Conservation (phyloP, 2,113 vertebrate genomes). For the Andinoacara biseriatus region DNA sequence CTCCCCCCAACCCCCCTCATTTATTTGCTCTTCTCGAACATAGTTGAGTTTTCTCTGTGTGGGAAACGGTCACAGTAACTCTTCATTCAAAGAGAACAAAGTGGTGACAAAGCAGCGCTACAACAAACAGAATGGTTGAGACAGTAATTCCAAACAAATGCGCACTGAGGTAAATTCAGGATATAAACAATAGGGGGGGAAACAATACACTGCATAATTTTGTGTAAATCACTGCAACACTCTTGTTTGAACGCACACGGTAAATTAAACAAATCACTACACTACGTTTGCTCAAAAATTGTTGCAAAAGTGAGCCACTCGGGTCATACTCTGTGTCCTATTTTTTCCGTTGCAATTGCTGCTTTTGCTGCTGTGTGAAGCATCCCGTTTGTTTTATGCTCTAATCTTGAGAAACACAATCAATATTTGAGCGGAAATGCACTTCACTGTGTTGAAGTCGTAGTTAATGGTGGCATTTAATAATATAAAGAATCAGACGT, state of each 20-base stretch:
- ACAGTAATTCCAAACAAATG: conserved; percentile 53
- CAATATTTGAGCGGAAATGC: not conserved
- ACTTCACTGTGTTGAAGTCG: not conserved
- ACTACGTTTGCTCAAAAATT: conserved; percentile 11
- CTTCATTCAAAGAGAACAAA: conserved; percentile 50
- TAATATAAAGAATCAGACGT: not conserved
- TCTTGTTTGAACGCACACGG: conserved; percentile 13
- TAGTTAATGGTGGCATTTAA: not conserved
- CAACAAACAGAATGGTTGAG: conserved; percentile 44
- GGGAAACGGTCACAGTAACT: conserved; percentile 54
- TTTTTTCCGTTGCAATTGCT: not conserved
- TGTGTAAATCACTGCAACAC: conserved; percentile 21
- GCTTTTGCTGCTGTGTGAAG: not conserved
- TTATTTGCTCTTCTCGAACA: conserved; percentile 73
- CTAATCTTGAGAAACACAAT: not conserved
- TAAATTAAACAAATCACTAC: conserved; percentile 32
- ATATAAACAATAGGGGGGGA: conserved; percentile 40
- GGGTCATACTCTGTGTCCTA: not conserved
- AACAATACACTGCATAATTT: conserved; percentile 25
- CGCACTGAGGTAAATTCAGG: conserved; percentile 38
- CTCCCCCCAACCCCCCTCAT: not conserved
- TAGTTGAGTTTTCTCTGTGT: conserved; percentile 65
- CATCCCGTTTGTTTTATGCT: conserved; percentile 11
- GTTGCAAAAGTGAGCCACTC: not conserved
- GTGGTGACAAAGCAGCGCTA: conserved; percentile 18